Evolutionary conservation across 2,113 vertebrate species (phyloP), one percentile per base, ranked within the genome.

Genomic region (Rhinoptilus africanus): DNA sequence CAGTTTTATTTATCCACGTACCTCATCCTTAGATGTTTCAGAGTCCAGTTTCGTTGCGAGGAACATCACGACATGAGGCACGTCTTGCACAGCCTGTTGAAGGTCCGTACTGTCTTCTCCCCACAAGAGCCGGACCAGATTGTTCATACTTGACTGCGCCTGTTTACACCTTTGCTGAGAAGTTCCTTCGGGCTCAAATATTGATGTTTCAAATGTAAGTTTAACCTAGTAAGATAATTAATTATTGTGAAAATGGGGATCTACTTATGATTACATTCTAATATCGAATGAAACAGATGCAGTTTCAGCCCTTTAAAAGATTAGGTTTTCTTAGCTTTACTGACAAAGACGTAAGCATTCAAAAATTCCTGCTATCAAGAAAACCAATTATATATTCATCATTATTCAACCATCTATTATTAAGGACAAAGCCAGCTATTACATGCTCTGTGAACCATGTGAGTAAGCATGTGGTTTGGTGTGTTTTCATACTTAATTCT

Each of bases 51-150:
- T 99, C 5, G 99, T 98, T 0, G 98, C 98, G 91, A 99, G 99
- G 92, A 99, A 99, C 99, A 99, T 99, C 91, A 98, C 79, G 10
- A 99, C 95, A 59, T 99, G 99, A 14, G 99, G 99, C 78, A 98
- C 85, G 4, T 97, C 97, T n/a, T 97, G 97, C 5, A 98, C 64
- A 54, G 97, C 97, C 98, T 98, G 98, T 87, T 99, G 98, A 21
- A 97, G 94, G 34, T 98, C 98, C 0, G 73, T 94, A 2, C 94
- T 96, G 41, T 99, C 99, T 72, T 99, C 98, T 39, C 98, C 98
- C 98, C 99, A 99, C 14, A 99, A 97, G 22, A 99, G 98, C 54
- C 98, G 98, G 81, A 98, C 98, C 92, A 99, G 97, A 91, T 99
- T 99, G 81, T 97, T 98, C 92, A 98, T 98, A 3, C 97, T 92